Evolutionary conservation across 2,113 vertebrate species (phyloP), one percentile per base, ranked within the genome.

Genomic region (Nothobranchius kuhntae): DNA sequence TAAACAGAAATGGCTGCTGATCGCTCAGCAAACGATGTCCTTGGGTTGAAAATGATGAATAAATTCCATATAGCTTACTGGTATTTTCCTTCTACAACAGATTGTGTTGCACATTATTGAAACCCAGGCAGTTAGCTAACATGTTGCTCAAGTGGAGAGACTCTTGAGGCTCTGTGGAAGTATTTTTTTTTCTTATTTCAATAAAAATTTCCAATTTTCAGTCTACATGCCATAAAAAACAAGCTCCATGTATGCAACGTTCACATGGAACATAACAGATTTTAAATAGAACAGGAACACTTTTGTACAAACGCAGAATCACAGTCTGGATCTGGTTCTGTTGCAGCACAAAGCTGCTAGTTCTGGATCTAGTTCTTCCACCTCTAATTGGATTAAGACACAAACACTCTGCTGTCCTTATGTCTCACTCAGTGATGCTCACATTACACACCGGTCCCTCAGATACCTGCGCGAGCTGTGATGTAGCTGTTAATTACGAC

Each of bases 401-500:
- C 17, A 38, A 46, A 45, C 46, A 54, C 62, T 52, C 38, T 9
- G 52, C 60, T 53, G n/a, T 38, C 64, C 48, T 65, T 0, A 44
- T 62, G 68, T 70, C 63, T 77, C 66, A 56, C 38, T 64, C 58
- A 51, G 54, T 26, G 55, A 80, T 38, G 35, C 62, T 53, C 36
- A 54, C 50, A 44, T 53, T 17, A 45, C 51, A 44, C 62, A 42
- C 48, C 61, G 13, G 24, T 50, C 59, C 66, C 73, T 52, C 24
- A 15, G 63, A 80, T 71, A 77, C 63, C 60, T 59, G 47, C 53
- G 7, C 44, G 14, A 26, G 46, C 35, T 55, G 17, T 38, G 73
- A 71, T 74, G 80, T 56, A 55, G 59, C 66, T 52, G 61, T 61
- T 82, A 80, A 78, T 78, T 58, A 74, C 58, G 59, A 84, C 71